Evolutionary conservation across 1,140 invertebrate genomes (phyloP), one percentile per base, ranked within the genome.

Genomic region (Bombus huntii): DNA sequence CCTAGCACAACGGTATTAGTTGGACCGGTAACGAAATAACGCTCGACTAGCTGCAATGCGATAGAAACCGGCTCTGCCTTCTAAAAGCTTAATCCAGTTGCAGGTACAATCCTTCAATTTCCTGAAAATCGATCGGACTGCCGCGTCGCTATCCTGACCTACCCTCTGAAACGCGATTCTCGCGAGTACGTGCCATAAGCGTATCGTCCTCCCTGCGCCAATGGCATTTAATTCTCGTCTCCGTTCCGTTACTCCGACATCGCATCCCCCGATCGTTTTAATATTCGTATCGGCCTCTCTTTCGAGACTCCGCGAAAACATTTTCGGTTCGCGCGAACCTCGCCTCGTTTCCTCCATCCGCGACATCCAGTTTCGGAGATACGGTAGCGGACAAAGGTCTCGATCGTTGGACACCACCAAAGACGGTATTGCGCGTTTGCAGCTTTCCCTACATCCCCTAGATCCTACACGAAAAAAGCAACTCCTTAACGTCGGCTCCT

Each of bases 31-130:
- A 47, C 62, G 13, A 68, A 66, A 68, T 79, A 79, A 66, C 42
- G 62, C 31, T 79, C 1, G 62, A 34, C 10, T 2, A 47, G 31
- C 77, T 47, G 25, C 42, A 2, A 66, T 22, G 9, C 1, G 2
- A 37, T 28, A 62, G 71, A 31, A 1, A 28, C 42, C 28, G 28
- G 28, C 59, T 62, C 9, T 12, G 6, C 13, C 39, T 79, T 68
- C 31, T 68, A 47, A 79, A 79, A 79, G 77, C 77, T 68, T 79
- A 79, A 79, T 79, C 62, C 77, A 79, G 62, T 79, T 68, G 77
- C 77, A 34, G 62, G 5, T 39, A 37, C 62, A 37, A 79, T 68
- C 62, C 59, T 44, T 79, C 77, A 79, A 68, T 79, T 79, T 79
- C 62, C 25, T 68, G 77, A 62, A 47, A 68, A 79, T 79, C 39